Conservation (phyloP, 2,113 vertebrate genomes). For the Artemisiospiza belli region DNA sequence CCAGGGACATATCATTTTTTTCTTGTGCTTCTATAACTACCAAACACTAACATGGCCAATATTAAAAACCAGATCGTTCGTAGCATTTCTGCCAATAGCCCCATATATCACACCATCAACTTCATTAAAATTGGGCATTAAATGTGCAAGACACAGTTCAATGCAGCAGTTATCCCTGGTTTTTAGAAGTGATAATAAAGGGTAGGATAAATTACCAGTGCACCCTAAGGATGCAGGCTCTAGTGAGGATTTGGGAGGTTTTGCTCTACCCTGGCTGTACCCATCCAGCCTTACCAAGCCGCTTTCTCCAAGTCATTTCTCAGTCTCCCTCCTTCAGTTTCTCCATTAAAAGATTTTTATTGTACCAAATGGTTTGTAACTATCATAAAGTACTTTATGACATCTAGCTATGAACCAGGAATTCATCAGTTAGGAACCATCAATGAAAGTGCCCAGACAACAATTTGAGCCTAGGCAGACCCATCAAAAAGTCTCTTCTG, state of each 20-base stretch:
- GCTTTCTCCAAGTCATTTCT: background rate
- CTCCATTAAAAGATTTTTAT: background rate
- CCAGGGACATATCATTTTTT: background rate
- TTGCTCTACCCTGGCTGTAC: background rate
- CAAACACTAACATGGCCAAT: background rate
- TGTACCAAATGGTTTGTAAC: background rate
- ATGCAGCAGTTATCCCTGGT: background rate
- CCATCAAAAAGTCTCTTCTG: background rate
- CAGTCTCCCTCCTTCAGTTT: background rate
- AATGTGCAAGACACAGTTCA: background rate
- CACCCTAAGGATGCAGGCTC: background rate
- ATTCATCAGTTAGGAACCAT: background rate
- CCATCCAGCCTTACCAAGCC: background rate
- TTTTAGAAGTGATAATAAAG: background rate
- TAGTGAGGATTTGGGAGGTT: background rate
- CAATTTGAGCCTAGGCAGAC: background rate
- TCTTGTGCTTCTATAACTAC: fast-evolving
- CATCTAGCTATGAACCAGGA: background rate
- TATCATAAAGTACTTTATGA: background rate
- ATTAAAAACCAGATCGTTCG: fast-evolving
- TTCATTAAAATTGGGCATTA: background rate
- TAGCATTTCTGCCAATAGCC: background rate
- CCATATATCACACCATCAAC: background rate
- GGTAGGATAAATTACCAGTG: background rate
- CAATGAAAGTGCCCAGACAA: background rate